Percentiles rank a stretch among this genome's conserved stretches.
Evolutionary conservation across 2,113 vertebrate genomes (phyloP).

Genomic region (Saguinus imperator): DNA sequence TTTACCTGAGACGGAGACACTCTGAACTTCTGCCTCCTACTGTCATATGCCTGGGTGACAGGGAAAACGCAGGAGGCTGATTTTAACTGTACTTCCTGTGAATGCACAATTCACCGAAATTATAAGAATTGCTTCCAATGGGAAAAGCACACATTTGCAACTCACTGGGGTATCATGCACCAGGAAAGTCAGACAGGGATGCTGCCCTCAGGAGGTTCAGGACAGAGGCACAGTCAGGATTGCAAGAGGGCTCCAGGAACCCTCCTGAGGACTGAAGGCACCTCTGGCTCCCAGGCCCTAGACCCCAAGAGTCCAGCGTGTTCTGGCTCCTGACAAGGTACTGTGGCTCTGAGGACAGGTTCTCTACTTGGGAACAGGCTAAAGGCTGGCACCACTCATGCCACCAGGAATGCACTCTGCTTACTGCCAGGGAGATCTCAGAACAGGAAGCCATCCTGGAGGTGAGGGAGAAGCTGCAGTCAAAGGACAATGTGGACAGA

Average conservation of each 20-base stretch:
- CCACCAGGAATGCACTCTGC: background rate
- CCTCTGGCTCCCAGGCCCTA: background rate
- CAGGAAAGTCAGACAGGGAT: background rate
- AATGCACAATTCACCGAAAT: background rate
- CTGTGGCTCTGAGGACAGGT: background rate
- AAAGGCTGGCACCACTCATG: background rate
- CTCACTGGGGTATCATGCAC: too few species aligned
- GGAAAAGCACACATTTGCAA: background rate
- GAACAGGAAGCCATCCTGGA: background rate
- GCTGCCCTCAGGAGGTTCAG: background rate
- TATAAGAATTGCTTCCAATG: background rate
- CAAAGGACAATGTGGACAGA: background rate
- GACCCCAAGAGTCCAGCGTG: background rate
- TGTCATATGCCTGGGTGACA: background rate
- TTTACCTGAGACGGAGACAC: background rate
- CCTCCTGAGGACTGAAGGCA: background rate
- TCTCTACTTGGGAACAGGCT: background rate
- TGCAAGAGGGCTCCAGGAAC: background rate
- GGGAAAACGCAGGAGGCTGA: accelerated
- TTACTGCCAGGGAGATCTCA: background rate
- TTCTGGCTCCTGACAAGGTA: too few species aligned
- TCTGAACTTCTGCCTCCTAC: background rate
- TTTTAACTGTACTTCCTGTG: background rate
- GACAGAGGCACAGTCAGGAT: too few species aligned
- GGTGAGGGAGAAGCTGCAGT: background rate